Percentiles rank a stretch among this genome's conserved stretches.
Conservation (phyloP, 2,113 vertebrate species). For the human region DNA sequence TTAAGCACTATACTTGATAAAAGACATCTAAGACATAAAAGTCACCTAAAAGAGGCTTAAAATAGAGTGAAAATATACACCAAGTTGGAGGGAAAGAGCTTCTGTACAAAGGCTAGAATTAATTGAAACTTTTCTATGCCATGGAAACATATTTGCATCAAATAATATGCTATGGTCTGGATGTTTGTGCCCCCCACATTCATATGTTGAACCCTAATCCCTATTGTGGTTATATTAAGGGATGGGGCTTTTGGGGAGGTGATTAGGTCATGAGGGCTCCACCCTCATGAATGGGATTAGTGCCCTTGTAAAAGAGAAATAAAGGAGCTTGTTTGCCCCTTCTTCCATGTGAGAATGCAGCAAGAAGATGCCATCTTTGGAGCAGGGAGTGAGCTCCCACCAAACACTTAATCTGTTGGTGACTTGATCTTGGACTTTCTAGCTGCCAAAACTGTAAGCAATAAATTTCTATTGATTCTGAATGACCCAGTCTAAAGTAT, state of each 20-base stretch:
- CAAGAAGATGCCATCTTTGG: not conserved
- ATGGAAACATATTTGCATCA: constrained; percentile 12
- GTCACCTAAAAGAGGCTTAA: not conserved
- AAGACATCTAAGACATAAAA: constrained; percentile 15
- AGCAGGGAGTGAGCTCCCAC: not conserved
- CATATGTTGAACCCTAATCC: not conserved
- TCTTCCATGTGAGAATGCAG: not conserved
- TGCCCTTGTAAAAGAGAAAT: not conserved
- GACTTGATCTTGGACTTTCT: not conserved
- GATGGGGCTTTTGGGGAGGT: not conserved
- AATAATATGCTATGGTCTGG: not conserved
- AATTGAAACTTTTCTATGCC: not conserved
- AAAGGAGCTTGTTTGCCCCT: not conserved
- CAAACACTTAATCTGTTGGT: not conserved
- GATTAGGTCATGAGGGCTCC: not conserved
- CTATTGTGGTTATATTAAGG: not conserved
- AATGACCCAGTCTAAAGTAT: not conserved
- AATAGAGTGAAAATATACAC: constrained; percentile 7
- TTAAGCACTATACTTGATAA: constrained; percentile 32
- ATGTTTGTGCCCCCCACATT: not conserved
- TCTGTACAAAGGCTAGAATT: constrained; percentile 15
- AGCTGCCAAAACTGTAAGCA: not conserved
- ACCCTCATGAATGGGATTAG: not conserved
- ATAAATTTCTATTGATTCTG: not conserved
- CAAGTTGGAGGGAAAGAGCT: not conserved